Evolutionary conservation across 2,113 vertebrate species (phyloP).

Genomic region (Microtus richardsoni): DNA sequence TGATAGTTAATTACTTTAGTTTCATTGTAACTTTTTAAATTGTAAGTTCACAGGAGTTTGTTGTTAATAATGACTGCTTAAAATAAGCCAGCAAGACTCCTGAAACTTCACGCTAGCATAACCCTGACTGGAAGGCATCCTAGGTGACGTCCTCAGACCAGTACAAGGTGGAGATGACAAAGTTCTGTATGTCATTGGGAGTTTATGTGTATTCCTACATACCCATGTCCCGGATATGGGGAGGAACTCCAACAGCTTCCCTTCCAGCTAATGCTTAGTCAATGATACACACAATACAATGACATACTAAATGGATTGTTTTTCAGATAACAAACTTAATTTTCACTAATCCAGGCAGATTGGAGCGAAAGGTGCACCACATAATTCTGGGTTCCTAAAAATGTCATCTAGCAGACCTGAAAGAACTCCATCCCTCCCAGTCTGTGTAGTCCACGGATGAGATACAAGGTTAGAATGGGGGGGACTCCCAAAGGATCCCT

Average conservation of each 20-base stretch:
- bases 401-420: slow-evolving; percentile 16
- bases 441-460: slow-evolving; percentile 29
- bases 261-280: neutral
- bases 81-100: slow-evolving; percentile 31
- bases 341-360: slow-evolving; percentile 34
- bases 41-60: neutral
- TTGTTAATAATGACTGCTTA: slow-evolving; percentile 49
- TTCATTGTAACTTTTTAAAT: slow-evolving; percentile 48
- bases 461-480: slow-evolving; percentile 54
- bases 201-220: neutral
- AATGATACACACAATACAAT: slow-evolving; percentile 4
- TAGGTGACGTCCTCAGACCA: neutral
- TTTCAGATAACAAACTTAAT: slow-evolving; percentile 33
- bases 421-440: slow-evolving; percentile 23
- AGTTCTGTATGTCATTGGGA: neutral
- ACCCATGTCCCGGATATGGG: neutral
- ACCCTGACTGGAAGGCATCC: neutral
- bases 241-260: slow-evolving; percentile 46
- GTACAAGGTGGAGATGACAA: neutral
- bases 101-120: neutral
- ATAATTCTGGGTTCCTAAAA: slow-evolving; percentile 41
- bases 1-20: slow-evolving; percentile 26
- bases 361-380: neutral
- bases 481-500: slow-evolving; percentile 76
- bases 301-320: slow-evolving; percentile 19